These are phyloP conservation scores for Taxidea taxus DNA, from an alignment of 2,113 vertebrate genomes.

Conservation along the genomic window DNA sequence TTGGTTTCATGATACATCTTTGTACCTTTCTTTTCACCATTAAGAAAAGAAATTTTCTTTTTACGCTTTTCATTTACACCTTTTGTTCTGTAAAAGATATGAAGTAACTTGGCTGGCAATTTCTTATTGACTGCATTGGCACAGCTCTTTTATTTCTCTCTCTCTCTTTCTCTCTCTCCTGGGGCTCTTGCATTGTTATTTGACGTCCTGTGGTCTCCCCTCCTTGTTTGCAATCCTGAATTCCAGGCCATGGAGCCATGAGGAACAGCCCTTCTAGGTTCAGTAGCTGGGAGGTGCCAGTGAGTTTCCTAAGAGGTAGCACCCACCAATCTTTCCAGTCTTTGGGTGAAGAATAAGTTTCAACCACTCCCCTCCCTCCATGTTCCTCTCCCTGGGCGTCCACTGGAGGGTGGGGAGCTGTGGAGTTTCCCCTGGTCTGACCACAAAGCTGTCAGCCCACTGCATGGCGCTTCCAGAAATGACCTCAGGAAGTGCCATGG, in stretches of 20 bases:
- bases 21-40: background rate
- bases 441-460: background rate
- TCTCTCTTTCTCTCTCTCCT: too few relatives aligned
- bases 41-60: too few relatives aligned
- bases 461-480: accelerated
- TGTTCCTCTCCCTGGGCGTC: background rate
- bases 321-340: background rate
- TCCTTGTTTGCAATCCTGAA: background rate
- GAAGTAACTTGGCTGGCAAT: background rate
- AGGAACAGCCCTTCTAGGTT: background rate
- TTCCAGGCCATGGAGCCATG: background rate
- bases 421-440: background rate
- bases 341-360: background rate
- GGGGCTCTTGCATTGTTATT: background rate
- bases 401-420: too few relatives aligned
- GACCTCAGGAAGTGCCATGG: accelerated
- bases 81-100: background rate
- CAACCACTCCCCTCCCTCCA: too few relatives aligned
- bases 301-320: too few relatives aligned
- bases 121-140: background rate
- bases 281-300: background rate
- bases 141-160: background rate
- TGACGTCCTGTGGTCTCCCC: background rate
- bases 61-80: too few relatives aligned
- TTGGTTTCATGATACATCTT: background rate